phyloP scores from a whole-genome alignment of 2,113 vertebrate genomes.

The Myotis davidii region DNA sequence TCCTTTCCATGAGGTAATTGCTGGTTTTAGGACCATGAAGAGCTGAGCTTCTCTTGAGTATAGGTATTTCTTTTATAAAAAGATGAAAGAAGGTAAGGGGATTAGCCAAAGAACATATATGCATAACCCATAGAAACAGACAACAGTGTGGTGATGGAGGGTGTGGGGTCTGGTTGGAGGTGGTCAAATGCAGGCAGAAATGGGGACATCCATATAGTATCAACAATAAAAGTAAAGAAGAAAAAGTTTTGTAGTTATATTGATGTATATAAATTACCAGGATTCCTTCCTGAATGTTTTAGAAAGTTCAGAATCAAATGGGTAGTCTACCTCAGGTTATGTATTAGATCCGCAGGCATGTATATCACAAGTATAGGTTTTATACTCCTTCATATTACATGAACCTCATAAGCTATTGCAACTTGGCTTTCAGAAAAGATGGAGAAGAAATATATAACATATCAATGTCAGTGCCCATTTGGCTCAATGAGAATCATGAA shows the following conservation, averaged over 20 bases:
- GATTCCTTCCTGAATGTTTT: neutral
- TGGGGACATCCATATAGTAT: too few species aligned
- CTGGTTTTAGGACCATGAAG: neutral
- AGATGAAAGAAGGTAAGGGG: too few species aligned
- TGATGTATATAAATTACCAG: neutral
- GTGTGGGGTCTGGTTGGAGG: too few species aligned
- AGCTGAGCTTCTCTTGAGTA: neutral
- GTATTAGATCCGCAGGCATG: neutral
- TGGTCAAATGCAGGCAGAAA: too few species aligned
- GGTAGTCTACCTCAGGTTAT: neutral
- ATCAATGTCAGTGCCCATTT: constrained; percentile 48
- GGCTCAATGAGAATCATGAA: constrained; percentile 36
- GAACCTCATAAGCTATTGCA: neutral
- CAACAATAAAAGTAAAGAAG: too few species aligned
- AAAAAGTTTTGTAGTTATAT: neutral
- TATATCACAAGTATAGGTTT: neutral
- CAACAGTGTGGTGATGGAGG: too few species aligned
- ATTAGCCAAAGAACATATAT: too few species aligned
- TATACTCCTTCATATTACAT: constrained; percentile 20
- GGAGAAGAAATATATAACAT: constrained; percentile 4
- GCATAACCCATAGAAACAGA: too few species aligned
- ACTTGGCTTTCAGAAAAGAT: constrained; percentile 7
- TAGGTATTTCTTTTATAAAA: neutral
- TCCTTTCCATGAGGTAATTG: neutral
- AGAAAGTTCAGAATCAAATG: neutral